A percentile compares a stretch with the other conserved stretches of the same genome.
phyloP scores from a whole-genome alignment of 2,797 vertebrate species.

The Leuciscus waleckii region DNA sequence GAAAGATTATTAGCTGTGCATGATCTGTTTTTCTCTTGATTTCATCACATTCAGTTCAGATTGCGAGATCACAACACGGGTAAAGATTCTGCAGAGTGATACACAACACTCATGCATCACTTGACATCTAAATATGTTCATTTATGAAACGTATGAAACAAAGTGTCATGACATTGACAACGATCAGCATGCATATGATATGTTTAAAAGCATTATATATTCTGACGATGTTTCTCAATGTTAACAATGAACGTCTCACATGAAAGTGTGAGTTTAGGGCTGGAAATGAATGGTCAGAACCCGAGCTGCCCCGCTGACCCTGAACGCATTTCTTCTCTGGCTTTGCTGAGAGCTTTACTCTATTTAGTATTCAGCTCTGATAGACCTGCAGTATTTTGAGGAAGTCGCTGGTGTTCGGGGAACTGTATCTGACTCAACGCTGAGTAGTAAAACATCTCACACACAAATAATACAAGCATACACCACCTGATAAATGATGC shows the following conservation, averaged over 20 bases:
- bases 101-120: not conserved
- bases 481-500: not conserved
- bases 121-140: not conserved
- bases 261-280: not conserved
- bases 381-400: constrained; percentile 40
- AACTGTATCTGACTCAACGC: constrained; percentile 21
- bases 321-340: not conserved
- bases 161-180: not conserved
- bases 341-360: constrained; percentile 2
- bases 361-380: constrained; percentile 34
- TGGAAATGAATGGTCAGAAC: not conserved
- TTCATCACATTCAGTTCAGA: not conserved
- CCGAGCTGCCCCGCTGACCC: constrained; percentile 19
- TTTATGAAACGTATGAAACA: not conserved
- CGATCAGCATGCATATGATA: not conserved
- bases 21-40: not conserved
- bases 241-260: not conserved
- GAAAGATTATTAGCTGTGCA: not conserved
- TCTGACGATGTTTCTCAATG: not conserved
- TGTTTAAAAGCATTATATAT: not conserved
- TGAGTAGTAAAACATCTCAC: constrained; percentile 24
- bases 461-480: not conserved
- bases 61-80: too few relatives aligned
- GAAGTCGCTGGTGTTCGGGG: constrained; percentile 16
- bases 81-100: not conserved